Evolutionary conservation across 2,888 invertebrate genomes (phyloP).

Genomic region (Lasioglossum calceatum): DNA sequence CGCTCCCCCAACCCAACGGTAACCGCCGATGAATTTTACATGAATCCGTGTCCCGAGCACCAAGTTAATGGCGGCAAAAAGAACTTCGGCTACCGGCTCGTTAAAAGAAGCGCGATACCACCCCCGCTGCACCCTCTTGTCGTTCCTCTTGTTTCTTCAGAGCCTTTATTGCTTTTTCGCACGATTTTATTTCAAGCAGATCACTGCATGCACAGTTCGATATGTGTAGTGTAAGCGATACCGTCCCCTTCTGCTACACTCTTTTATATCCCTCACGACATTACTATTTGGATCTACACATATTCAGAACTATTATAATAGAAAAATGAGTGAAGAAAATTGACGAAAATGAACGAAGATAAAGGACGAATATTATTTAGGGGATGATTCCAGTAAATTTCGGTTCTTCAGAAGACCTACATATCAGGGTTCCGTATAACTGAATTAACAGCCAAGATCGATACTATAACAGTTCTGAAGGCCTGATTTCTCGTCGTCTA

Average conservation of each 20-base stretch:
- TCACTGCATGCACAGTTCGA: neutral
- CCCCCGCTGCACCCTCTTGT: neutral
- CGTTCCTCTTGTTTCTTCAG: neutral
- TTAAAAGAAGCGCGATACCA: slow-evolving; percentile 68
- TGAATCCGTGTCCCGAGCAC: slow-evolving; percentile 73
- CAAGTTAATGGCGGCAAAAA: slow-evolving; percentile 78
- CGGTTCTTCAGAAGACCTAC: neutral
- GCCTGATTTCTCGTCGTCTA: slow-evolving; percentile 9
- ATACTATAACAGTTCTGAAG: neutral
- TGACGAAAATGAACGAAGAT: neutral
- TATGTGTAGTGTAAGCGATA: no score
- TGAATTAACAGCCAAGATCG: neutral
- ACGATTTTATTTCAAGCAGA: slow-evolving; percentile 30
- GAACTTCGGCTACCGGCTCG: slow-evolving; percentile 72
- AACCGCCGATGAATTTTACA: slow-evolving; percentile 80
- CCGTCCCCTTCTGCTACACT: neutral
- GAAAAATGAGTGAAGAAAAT: no score
- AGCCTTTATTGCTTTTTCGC: neutral
- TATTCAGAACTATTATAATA: neutral
- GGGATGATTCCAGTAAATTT: neutral
- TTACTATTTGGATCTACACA: no score
- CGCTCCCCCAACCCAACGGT: slow-evolving; percentile 46
- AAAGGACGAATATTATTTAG: neutral
- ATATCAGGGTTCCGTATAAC: neutral
- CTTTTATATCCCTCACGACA: neutral